These are phyloP conservation scores for Tympanoctomys barrerae DNA, from an alignment of 2,797 vertebrate species.

Conservation along the genomic window DNA sequence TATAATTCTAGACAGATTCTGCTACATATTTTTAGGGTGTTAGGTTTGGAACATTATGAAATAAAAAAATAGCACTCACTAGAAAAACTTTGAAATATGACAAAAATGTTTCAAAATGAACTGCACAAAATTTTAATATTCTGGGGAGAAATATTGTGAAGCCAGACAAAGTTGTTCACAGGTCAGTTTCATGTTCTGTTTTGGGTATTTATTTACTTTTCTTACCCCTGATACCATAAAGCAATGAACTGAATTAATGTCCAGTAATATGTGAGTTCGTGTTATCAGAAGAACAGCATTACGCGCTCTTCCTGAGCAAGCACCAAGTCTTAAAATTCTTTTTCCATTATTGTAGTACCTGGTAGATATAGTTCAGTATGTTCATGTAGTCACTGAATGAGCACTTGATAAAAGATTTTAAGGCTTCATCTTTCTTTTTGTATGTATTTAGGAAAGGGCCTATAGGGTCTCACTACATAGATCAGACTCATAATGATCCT, in stretches of 20 bases:
- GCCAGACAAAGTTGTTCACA: not conserved
- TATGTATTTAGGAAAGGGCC: too few relatives aligned
- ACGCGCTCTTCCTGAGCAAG: not conserved
- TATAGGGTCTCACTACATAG: too few relatives aligned
- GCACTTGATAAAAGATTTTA: not conserved
- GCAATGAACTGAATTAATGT: not conserved
- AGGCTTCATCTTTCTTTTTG: not conserved
- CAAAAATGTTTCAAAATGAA: slow-evolving; percentile 31
- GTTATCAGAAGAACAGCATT: not conserved
- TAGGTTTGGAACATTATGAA: slow-evolving; percentile 56
- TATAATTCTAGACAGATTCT: slow-evolving; percentile 58
- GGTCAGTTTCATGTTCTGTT: slow-evolving; percentile 25
- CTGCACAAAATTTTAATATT: slow-evolving; percentile 43
- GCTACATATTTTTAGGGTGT: slow-evolving; percentile 13
- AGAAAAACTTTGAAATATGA: slow-evolving; percentile 49
- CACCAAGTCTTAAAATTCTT: not conserved
- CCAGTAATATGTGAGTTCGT: not conserved
- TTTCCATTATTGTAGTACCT: not conserved
- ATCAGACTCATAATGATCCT: too few relatives aligned
- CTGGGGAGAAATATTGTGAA: slow-evolving; percentile 7
- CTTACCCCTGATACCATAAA: slow-evolving; percentile 6
- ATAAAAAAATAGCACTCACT: slow-evolving; percentile 11
- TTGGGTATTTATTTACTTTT: slow-evolving; percentile 12
- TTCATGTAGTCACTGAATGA: not conserved
- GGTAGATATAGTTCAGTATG: not conserved